A percentile compares a stretch with the other conserved stretches of the same genome.
phyloP scores from a whole-genome alignment of 1,140 invertebrate species.

The Melitaea cinxia region DNA sequence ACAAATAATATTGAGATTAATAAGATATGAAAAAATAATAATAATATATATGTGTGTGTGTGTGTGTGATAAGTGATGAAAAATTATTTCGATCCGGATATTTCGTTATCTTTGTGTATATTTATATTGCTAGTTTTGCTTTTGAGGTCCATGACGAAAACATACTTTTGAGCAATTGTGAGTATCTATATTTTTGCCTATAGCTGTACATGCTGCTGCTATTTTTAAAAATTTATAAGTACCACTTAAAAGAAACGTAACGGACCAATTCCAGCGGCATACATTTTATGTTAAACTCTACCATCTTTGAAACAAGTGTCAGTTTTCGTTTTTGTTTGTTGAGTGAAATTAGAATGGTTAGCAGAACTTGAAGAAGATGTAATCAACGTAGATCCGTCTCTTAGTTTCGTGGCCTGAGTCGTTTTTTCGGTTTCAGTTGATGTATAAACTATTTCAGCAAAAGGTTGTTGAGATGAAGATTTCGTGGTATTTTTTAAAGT shows the following conservation, averaged over 20 bases:
- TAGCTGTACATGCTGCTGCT: too few species aligned
- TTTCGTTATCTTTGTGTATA: too few species aligned
- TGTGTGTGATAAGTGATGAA: too few species aligned
- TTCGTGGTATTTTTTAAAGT: constrained; percentile 24
- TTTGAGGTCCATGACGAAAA: too few species aligned
- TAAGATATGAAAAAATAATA: too few species aligned
- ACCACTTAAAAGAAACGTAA: background rate
- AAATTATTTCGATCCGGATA: too few species aligned
- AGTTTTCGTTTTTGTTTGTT: constrained; percentile 40
- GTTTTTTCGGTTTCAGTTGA: constrained; percentile 10
- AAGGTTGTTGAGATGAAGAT: constrained; percentile 5
- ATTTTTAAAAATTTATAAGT: background rate
- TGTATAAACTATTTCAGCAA: constrained; percentile 12
- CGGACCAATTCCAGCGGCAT: background rate
- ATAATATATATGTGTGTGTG: too few species aligned
- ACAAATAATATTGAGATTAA: too few species aligned
- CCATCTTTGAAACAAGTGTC: constrained; percentile 42
- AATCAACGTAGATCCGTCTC: constrained; percentile 7
- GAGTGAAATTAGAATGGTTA: constrained; percentile 17
- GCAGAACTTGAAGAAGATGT: constrained; percentile 20
- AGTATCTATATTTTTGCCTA: too few species aligned
- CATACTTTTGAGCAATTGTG: too few species aligned
- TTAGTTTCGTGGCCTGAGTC: constrained; percentile 2
- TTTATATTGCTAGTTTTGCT: too few species aligned
- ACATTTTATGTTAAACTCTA: constrained; percentile 50